Conservation (phyloP, 1,140 invertebrate species). For the Marisa cornuarietis region DNA sequence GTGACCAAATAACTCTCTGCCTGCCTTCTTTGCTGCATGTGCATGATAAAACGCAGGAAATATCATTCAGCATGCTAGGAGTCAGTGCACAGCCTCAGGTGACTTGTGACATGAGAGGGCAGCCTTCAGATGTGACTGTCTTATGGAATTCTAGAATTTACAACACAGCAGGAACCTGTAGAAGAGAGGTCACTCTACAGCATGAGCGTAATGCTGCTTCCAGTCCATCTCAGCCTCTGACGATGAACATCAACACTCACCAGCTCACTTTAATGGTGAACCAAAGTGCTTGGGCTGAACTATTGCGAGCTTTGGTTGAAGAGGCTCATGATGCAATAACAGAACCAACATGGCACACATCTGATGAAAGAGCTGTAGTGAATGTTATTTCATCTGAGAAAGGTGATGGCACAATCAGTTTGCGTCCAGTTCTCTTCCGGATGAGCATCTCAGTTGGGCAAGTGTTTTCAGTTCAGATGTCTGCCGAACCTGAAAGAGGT, state of each 20-base stretch:
- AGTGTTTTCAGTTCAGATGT: slow-evolving; percentile 33
- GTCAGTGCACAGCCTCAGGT: slow-evolving; percentile 24
- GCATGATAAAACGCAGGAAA: slow-evolving; percentile 13
- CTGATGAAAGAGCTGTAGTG: background rate
- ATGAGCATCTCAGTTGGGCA: slow-evolving; percentile 33
- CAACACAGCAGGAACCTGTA: slow-evolving; percentile 3
- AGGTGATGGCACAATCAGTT: slow-evolving; percentile 1
- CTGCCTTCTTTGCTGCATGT: slow-evolving; percentile 30
- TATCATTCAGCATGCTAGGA: slow-evolving; percentile 31
- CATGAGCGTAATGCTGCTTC: slow-evolving; percentile 5
- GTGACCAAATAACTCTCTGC: slow-evolving; percentile 20
- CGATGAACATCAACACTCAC: slow-evolving; percentile 13
- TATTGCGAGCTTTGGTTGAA: slow-evolving; percentile 7
- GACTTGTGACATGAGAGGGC: background rate
- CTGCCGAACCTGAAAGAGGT: slow-evolving; percentile 27
- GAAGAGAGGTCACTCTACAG: background rate
- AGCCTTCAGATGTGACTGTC: background rate
- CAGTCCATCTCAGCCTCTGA: background rate
- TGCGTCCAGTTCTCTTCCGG: slow-evolving; percentile 29
- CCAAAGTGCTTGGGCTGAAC: slow-evolving; percentile 4
- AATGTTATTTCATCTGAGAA: slow-evolving; percentile 7
- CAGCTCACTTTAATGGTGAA: slow-evolving; percentile 5
- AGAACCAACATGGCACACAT: background rate
- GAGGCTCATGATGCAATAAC: background rate
- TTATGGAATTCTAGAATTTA: slow-evolving; percentile 18